phyloP scores from a whole-genome alignment of 2,888 invertebrate genomes.

The Drosophila sordidula region DNA sequence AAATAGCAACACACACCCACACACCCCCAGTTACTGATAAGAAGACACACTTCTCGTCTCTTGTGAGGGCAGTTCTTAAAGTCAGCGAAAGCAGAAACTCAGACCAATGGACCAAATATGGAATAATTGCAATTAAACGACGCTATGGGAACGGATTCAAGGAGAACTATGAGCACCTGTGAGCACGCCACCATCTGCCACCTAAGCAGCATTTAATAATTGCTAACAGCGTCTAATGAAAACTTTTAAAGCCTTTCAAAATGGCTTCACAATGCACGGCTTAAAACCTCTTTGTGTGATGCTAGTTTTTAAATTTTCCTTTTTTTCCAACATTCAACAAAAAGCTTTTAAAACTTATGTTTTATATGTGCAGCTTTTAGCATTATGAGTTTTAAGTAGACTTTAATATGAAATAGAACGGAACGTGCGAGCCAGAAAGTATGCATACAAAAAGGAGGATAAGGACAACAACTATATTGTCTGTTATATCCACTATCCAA shows the following conservation, averaged over 20 bases:
- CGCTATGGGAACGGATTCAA: too few relatives aligned
- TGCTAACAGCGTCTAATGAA: not conserved
- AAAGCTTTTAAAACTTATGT: slow-evolving; percentile 1
- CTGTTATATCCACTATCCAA: not conserved
- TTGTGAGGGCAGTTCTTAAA: slow-evolving; percentile 24
- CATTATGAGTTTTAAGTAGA: not conserved
- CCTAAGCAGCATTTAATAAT: not conserved
- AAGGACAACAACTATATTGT: not conserved
- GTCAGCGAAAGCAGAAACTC: not conserved
- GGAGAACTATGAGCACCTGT: too few relatives aligned
- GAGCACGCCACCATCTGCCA: not conserved
- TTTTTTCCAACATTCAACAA: not conserved
- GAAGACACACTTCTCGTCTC: slow-evolving; percentile 4
- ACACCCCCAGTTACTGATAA: slow-evolving; percentile 3
- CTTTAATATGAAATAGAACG: not conserved
- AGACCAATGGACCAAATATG: not conserved
- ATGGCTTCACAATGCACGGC: not conserved
- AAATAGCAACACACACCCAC: slow-evolving; percentile 33
- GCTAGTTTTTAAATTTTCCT: not conserved
- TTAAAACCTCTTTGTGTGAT: not conserved
- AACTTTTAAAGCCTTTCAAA: not conserved
- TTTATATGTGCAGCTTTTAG: not conserved
- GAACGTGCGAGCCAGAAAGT: too few relatives aligned
- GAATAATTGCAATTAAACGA: not conserved
- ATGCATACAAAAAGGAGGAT: not conserved